A percentile compares a stretch with the other conserved stretches of the same genome.
phyloP scores from a whole-genome alignment of 2,113 vertebrate species.

The Cettia cetti region DNA sequence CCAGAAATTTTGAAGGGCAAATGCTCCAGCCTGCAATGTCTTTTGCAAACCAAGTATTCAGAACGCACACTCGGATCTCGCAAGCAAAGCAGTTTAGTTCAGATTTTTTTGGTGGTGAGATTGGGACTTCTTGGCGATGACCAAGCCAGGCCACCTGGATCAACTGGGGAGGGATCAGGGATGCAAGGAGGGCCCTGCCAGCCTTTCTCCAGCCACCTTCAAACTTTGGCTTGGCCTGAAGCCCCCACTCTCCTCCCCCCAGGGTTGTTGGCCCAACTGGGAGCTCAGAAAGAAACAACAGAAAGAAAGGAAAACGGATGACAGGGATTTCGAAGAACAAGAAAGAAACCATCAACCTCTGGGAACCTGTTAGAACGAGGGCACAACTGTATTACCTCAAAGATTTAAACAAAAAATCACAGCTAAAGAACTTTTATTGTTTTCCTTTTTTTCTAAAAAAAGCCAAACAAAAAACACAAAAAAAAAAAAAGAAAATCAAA shows the following conservation, averaged over 20 bases:
- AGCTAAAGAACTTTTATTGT: constrained; percentile 63
- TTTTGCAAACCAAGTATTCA: constrained; percentile 24
- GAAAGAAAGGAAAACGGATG: constrained; percentile 38
- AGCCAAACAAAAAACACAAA: background rate
- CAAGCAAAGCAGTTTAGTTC: constrained; percentile 31
- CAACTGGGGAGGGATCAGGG: background rate
- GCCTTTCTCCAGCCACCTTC: background rate
- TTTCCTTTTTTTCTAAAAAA: constrained; percentile 61
- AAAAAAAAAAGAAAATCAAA: background rate
- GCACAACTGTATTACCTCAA: constrained; percentile 76
- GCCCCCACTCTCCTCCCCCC: background rate
- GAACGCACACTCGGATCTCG: constrained; percentile 28
- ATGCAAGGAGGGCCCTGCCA: background rate
- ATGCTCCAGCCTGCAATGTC: constrained; percentile 35
- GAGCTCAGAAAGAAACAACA: constrained; percentile 28
- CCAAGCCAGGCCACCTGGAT: background rate
- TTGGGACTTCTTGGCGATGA: background rate
- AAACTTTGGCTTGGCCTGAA: background rate
- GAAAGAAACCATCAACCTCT: constrained; percentile 60
- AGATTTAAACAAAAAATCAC: constrained; percentile 48
- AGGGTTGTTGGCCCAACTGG: constrained; percentile 24
- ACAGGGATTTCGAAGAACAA: constrained; percentile 12
- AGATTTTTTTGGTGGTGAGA: constrained; percentile 23
- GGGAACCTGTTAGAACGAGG: constrained; percentile 71
- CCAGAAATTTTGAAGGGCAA: constrained; percentile 54